Evolutionary conservation across 92 coral and sea anemone genomes (phyloP), one percentile per base, ranked within the genome.

Genomic region (Isaurus tuberculatus): DNA sequence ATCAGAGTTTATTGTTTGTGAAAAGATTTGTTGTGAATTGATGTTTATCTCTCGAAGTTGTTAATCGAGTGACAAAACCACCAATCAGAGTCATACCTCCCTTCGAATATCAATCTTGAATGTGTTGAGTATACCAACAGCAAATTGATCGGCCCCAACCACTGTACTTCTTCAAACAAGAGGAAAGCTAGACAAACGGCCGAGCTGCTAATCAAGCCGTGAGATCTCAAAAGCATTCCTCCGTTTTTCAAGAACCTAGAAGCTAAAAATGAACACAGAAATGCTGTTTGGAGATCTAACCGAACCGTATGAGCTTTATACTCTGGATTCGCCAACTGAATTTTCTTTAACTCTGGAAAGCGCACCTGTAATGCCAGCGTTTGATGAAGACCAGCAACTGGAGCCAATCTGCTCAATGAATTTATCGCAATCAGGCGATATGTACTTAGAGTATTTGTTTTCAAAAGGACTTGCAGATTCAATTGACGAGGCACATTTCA

Each of bases 401-500:
- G 98, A 91, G n/a, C 82, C 82, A 22, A 58, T 77, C 49, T 77
- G 70, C 75, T 75, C 90, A 5, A 89, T 91, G 93, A 88, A 87
- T 44, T 89, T 93, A 16, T 85, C 98, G 17, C 92, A 92, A 68
- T 91, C 98, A 0, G 90, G 91, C 36, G 98, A 93, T 77, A 80
- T 91, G 80, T 93, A 93, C 63, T 84, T 92, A 26, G 98, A 93
- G 28, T 93, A 93, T 86, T 82, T 93, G 71, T 93, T 93, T 46
- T 91, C 94, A 33, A 93, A 93, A 30, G 98, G 98, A 1, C 80
- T 93, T 13, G 98, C 90, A 40, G 98, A 93, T 58, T 86, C 93
- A n/a, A 91, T 93, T 73, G 91, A 92, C 60, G 98, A 93, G 8
- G 80, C 83, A 44, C 87, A 86, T 43, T 64, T 82, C 15, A 70